Evolutionary conservation across 2,797 vertebrate species (phyloP).

Genomic region (Darevskia mixta): DNA sequence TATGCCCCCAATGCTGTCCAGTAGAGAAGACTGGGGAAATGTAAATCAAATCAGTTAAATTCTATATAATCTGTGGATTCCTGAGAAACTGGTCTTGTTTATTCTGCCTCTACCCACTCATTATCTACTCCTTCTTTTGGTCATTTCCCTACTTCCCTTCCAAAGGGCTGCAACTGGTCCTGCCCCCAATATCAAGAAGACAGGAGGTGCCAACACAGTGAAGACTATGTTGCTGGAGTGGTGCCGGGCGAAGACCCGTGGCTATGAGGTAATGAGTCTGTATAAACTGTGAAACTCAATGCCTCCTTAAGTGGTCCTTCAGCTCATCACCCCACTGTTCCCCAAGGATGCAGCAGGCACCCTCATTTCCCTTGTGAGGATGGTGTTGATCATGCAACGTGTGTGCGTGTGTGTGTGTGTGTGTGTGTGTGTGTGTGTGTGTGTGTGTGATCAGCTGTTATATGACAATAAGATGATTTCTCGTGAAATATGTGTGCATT

Average conservation of each 20-base stretch:
- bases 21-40: background rate
- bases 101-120: background rate
- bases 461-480: no score
- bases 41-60: background rate
- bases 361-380: background rate
- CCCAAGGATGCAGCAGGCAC: background rate
- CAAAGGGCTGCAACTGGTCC: slow-evolving; percentile 74
- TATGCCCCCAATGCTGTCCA: background rate
- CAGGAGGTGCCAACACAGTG: slow-evolving; percentile 58
- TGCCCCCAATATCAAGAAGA: slow-evolving; percentile 70
- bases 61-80: background rate
- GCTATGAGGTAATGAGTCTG: slow-evolving; percentile 72
- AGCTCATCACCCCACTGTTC: background rate
- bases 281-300: background rate
- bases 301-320: background rate
- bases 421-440: no score
- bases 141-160: background rate
- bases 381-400: background rate
- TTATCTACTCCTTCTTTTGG: background rate
- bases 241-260: slow-evolving; percentile 79
- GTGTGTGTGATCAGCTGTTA: no score
- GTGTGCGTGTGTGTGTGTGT: no score
- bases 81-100: background rate
- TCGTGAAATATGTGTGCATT: no score
- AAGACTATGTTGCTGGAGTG: slow-evolving; percentile 82